Evolutionary conservation across 2,888 invertebrate genomes (phyloP), one percentile per base, ranked within the genome.

Genomic region (Euzophera pinguis): DNA sequence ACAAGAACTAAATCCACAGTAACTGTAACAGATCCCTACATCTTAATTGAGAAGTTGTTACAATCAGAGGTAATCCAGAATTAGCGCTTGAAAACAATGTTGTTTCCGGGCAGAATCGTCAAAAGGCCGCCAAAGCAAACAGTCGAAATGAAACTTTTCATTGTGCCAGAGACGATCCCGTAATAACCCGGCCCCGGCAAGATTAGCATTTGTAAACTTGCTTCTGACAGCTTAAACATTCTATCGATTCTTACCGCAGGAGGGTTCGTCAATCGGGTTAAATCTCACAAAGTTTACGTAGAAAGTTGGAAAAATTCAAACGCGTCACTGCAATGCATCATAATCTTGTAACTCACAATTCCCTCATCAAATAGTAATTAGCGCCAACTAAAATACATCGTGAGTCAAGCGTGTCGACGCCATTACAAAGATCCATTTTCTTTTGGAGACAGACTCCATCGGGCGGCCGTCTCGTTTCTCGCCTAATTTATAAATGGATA

Each of bases 341-440:
- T 78, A 75, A 81, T 79, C 73, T 76, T 57, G 63, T 75, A 71
- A 70, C 70, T 75, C 72, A 73, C 67, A 70, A 66, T 71, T 71
- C 62, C 74, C 75, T 82, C 84, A 78, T 85, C 84, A 85, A 79
- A 84, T 83, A 79, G 76, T 77, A 78, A 82, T 85, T 82, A 85
- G 77, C 69, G 70, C 61, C 60, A 62, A 61, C 75, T 66, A 67
- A 76, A 78, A 79, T 79, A 78, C 63, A 65, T 65, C 60, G 61
- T 74, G 71, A 74, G 66, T 69, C 69, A 71, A 67, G 52, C 58
- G 59, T 56, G 64, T 60, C 63, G 67, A 53, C 59, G 56, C 53
- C 57, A 58, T 58, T 53, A 56, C 57, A 54, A 43, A 52, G 55
- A 60, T 62, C 56, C 59, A 60, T 60, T 60, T 60, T 60, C 58